phyloP scores from a whole-genome alignment of 1,140 invertebrate species.

The Condylostylus longicornis region DNA sequence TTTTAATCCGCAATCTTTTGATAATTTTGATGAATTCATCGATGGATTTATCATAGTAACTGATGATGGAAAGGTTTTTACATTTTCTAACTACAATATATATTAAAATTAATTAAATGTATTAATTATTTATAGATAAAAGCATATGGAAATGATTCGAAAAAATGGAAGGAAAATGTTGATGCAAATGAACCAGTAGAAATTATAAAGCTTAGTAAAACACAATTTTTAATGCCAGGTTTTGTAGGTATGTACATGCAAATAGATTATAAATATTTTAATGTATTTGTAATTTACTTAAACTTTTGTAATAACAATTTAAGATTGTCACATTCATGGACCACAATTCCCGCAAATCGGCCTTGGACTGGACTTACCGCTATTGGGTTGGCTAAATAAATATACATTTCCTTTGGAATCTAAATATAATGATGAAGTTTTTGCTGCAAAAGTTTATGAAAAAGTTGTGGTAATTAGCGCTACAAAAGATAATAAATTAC shows the following conservation, averaged over 20 bases:
- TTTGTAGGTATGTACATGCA: too few species aligned
- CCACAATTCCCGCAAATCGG: constrained; percentile 75
- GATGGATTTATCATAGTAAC: constrained; percentile 20
- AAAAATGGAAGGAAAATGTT: constrained; percentile 2
- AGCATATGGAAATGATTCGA: constrained; percentile 16
- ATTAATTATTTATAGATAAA: constrained; percentile 14
- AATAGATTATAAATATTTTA: too few species aligned
- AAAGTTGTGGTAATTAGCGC: constrained; percentile 57
- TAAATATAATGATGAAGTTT: constrained; percentile 50
- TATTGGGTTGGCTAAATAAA: constrained; percentile 71
- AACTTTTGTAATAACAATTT: too few species aligned
- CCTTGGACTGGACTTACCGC: constrained; percentile 56
- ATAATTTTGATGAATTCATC: constrained; percentile 22
- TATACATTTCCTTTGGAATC: constrained; percentile 78
- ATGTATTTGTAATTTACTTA: too few species aligned
- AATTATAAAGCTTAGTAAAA: constrained; percentile 30
- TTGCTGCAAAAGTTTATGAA: constrained; percentile 55
- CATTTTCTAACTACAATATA: too few species aligned
- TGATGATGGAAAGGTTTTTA: constrained; percentile 17
- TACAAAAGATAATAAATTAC: too few species aligned
- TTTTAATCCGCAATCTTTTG: constrained; percentile 22
- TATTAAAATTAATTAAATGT: neutral
- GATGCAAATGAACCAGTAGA: neutral
- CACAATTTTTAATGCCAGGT: constrained; percentile 70
- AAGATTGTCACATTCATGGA: constrained; percentile 82